phyloP scores from a whole-genome alignment of 2,797 vertebrate genomes.

The Allobates femoralis region DNA sequence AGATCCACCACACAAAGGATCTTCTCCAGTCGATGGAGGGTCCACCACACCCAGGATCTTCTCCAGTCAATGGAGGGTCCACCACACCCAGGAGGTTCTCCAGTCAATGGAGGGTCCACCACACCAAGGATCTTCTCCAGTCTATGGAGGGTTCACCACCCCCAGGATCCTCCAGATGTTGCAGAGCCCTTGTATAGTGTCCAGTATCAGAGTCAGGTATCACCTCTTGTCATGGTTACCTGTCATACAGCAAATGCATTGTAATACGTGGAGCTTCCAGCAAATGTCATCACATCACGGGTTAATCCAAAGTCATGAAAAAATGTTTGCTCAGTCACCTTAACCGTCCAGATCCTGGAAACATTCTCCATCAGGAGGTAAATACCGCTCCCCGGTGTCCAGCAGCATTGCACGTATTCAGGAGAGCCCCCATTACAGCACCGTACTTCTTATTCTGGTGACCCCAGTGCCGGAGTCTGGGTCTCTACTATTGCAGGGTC shows the following conservation, averaged over 20 bases:
- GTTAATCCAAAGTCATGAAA: slow-evolving; percentile 3
- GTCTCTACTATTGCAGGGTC: too few relatives aligned
- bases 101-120: not conserved
- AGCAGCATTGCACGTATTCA: too few relatives aligned
- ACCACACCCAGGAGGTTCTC: not conserved
- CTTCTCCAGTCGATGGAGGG: too few relatives aligned
- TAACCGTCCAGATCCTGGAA: slow-evolving; percentile 26
- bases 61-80: not conserved
- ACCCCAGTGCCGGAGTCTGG: too few relatives aligned
- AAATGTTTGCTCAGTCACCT: not conserved
- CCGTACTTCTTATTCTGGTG: too few relatives aligned
- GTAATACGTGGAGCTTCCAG: slow-evolving; percentile 7
- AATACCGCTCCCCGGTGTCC: too few relatives aligned
- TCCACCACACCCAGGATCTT: not conserved
- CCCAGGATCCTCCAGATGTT: not conserved
- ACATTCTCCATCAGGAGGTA: too few relatives aligned
- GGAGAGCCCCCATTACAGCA: too few relatives aligned
- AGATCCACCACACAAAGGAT: not conserved
- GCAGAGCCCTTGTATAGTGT: not conserved
- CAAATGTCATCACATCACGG: not conserved
- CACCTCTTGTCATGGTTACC: not conserved
- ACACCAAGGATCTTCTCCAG: not conserved
- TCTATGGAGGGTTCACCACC: not conserved
- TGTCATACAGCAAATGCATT: not conserved
- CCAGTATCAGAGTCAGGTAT: not conserved